A percentile compares a stretch with the other conserved stretches of the same genome.
Conservation (phyloP, 2,113 vertebrate genomes). For the Tenebrosternarchus preto region DNA sequence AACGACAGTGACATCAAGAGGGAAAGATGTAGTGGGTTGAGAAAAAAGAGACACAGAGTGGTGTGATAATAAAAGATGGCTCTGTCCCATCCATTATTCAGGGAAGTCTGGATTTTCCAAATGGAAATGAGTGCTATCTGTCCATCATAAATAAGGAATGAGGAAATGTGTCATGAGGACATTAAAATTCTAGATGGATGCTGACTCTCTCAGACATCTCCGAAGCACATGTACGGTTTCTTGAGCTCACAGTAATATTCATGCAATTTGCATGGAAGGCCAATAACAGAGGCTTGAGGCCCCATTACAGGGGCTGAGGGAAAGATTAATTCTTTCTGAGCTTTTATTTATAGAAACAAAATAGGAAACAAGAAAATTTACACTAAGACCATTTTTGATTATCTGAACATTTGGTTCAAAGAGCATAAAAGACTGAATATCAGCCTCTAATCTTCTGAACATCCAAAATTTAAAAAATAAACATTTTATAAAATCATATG, state of each 20-base stretch:
- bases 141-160: slow-evolving; percentile 28
- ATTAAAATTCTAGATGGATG: slow-evolving; percentile 4
- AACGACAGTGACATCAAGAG: neutral
- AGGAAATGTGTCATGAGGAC: neutral
- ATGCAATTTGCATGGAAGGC: neutral
- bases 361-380: neutral
- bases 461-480: neutral
- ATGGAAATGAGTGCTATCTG: slow-evolving; percentile 23
- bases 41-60: neutral
- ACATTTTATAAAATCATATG: too few relatives aligned
- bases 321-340: neutral
- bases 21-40: neutral
- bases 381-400: too few relatives aligned
- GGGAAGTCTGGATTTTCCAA: slow-evolving; percentile 14
- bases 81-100: slow-evolving; percentile 16
- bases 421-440: too few relatives aligned
- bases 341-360: neutral
- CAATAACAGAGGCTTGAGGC: neutral
- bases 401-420: neutral
- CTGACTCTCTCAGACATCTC: neutral
- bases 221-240: neutral
- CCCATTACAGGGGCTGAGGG: neutral
- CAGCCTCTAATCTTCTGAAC: neutral
- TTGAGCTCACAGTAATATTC: neutral
- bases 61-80: slow-evolving; percentile 10